Conservation (phyloP, 2,797 vertebrate genomes). For the Phalanger gymnotis region DNA sequence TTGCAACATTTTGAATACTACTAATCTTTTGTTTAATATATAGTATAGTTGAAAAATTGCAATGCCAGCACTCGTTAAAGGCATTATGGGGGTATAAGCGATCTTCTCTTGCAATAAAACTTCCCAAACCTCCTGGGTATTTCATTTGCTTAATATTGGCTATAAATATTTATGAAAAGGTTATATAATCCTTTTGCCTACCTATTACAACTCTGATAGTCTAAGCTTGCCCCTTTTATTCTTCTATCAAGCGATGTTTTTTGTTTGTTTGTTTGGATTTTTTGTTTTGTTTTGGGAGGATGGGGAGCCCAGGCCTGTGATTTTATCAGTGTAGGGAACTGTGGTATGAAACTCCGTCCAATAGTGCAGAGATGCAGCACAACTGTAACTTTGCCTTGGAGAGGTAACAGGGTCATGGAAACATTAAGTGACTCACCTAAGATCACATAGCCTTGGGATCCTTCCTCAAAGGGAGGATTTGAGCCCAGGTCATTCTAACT, state of each 20-base stretch:
- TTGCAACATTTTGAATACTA: slow-evolving; percentile 1
- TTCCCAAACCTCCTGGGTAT: not conserved
- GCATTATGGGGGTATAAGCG: not conserved
- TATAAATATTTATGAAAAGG: slow-evolving; percentile 39
- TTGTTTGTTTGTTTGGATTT: not conserved
- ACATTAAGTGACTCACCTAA: not conserved
- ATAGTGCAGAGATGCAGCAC: not conserved
- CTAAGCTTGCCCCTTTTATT: not conserved
- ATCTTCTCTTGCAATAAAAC: not conserved
- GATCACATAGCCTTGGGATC: not conserved
- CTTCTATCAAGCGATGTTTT: not conserved
- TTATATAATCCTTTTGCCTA: not conserved
- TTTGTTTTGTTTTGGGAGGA: not conserved
- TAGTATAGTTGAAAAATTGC: slow-evolving; percentile 11
- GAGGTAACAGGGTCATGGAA: not conserved
- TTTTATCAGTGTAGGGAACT: not conserved
- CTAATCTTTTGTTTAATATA: not conserved
- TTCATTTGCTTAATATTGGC: slow-evolving; percentile 17
- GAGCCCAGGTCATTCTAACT: not conserved
- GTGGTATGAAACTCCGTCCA: not conserved
- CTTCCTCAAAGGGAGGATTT: not conserved
- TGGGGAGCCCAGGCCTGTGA: not conserved
- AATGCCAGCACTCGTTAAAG: slow-evolving; percentile 11
- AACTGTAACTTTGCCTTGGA: not conserved
- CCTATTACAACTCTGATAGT: not conserved